A percentile compares a stretch with the other conserved stretches of the same genome.
These are phyloP conservation scores for Rhagoletis zephyria DNA, from an alignment of 1,140 invertebrate species.

Conservation along the genomic window DNA sequence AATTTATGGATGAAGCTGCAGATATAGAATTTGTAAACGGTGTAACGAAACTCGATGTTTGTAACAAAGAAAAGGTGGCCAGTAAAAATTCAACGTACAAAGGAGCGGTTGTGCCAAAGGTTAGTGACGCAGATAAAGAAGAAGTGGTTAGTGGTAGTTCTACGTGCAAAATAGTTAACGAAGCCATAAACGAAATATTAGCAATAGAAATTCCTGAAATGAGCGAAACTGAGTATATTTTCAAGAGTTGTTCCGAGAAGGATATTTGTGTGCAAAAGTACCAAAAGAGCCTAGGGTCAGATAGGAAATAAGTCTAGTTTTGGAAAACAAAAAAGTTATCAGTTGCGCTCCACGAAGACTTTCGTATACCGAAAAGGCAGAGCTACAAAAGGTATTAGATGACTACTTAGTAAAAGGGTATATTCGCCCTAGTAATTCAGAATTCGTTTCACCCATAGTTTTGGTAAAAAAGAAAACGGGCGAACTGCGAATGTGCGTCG, in stretches of 20 bases:
- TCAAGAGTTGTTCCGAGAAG: neutral
- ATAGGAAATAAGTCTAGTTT: neutral
- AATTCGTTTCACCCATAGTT: too few relatives aligned
- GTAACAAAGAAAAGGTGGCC: too few relatives aligned
- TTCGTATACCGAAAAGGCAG: constrained; percentile 59
- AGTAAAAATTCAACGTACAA: too few relatives aligned
- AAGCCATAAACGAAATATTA: neutral
- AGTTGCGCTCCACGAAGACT: constrained; percentile 59
- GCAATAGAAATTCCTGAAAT: too few relatives aligned
- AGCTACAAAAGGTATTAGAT: constrained; percentile 61
- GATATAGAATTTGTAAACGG: neutral
- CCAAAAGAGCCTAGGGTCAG: too few relatives aligned
- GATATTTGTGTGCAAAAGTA: too few relatives aligned
- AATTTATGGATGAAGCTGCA: neutral
- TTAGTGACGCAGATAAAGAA: too few relatives aligned
- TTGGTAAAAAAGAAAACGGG: constrained; percentile 54
- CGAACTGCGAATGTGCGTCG: neutral
- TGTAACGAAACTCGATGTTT: neutral
- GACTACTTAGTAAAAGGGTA: constrained; percentile 57
- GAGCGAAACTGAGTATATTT: neutral
- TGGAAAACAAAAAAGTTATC: constrained; percentile 59
- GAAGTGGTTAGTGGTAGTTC: too few relatives aligned
- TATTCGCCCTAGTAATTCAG: too few relatives aligned
- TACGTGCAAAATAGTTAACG: neutral
- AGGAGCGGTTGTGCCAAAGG: too few relatives aligned